Evolutionary conservation across 2,113 vertebrate genomes (phyloP).

Genomic region (Atractosteus spatula): DNA sequence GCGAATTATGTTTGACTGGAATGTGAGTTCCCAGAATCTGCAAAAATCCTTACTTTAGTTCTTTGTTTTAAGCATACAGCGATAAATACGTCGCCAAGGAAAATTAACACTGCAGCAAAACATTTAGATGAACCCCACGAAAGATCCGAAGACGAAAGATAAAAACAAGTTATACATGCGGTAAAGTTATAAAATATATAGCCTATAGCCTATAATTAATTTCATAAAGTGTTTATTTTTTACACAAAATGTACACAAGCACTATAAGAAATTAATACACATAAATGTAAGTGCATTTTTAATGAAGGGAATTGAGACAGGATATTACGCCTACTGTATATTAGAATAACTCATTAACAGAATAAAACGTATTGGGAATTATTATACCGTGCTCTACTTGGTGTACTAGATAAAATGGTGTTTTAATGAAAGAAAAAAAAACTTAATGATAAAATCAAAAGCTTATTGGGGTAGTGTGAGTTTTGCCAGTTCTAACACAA

Average conservation of each 20-base stretch:
- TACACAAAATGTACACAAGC: constrained; percentile 5
- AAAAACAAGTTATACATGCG: too few relatives aligned
- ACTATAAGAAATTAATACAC: not conserved
- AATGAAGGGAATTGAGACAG: not conserved
- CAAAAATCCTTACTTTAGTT: too few relatives aligned
- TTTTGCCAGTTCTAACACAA: not conserved
- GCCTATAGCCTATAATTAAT: not conserved
- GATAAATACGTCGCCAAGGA: too few relatives aligned
- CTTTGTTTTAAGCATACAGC: too few relatives aligned
- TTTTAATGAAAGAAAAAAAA: not conserved
- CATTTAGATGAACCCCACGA: too few relatives aligned
- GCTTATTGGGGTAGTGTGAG: not conserved
- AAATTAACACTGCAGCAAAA: too few relatives aligned
- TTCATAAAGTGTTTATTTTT: not conserved
- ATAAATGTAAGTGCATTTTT: constrained; percentile 5
- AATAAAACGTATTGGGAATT: not conserved
- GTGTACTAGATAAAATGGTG: not conserved
- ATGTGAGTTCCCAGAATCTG: too few relatives aligned
- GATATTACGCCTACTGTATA: not conserved
- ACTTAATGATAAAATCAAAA: not conserved
- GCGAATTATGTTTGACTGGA: too few relatives aligned
- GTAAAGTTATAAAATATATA: too few relatives aligned
- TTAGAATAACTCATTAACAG: not conserved
- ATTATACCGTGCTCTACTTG: not conserved
- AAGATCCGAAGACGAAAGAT: too few relatives aligned